Evolutionary conservation across 2,113 vertebrate species (phyloP).

Genomic region (Heterochromis multidens): DNA sequence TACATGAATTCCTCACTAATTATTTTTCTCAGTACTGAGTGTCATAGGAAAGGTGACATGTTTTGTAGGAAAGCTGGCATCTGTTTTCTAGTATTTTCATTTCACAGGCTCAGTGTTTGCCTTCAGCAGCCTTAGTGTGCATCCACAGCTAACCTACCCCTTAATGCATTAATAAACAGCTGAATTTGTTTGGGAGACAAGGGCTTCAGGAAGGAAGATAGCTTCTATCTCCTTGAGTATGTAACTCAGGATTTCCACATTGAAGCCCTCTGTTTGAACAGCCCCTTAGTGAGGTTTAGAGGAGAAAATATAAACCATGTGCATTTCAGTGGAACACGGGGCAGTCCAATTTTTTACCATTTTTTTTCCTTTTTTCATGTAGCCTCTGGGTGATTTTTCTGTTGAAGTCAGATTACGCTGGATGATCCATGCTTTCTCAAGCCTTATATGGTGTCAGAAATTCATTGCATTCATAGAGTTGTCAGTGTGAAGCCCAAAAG

Average conservation of each 20-base stretch:
- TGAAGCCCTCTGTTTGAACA: constrained; percentile 1
- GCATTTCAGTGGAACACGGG: too few species aligned
- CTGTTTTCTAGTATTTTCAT: neutral
- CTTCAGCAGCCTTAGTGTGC: neutral
- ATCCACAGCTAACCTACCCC: neutral
- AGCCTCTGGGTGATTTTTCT: neutral
- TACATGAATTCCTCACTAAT: neutral
- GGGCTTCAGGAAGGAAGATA: neutral
- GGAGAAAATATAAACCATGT: constrained; percentile 28
- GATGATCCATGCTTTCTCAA: neutral
- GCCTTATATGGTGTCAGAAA: too few species aligned
- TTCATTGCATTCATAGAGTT: too few species aligned
- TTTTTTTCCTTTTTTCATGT: neutral
- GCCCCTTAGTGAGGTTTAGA: constrained; percentile 11
- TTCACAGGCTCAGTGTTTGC: neutral
- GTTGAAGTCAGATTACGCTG: neutral
- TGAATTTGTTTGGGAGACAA: constrained; percentile 5
- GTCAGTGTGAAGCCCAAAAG: too few species aligned
- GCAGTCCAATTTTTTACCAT: too few species aligned
- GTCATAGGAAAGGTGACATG: too few species aligned
- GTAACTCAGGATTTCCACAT: constrained; percentile 28
- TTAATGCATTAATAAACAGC: constrained; percentile 22
- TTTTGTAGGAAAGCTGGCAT: neutral
- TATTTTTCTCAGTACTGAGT: neutral
- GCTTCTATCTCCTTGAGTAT: constrained; percentile 17